Conservation (phyloP, 2,888 invertebrate species). For the Leptopterna dolabrata region DNA sequence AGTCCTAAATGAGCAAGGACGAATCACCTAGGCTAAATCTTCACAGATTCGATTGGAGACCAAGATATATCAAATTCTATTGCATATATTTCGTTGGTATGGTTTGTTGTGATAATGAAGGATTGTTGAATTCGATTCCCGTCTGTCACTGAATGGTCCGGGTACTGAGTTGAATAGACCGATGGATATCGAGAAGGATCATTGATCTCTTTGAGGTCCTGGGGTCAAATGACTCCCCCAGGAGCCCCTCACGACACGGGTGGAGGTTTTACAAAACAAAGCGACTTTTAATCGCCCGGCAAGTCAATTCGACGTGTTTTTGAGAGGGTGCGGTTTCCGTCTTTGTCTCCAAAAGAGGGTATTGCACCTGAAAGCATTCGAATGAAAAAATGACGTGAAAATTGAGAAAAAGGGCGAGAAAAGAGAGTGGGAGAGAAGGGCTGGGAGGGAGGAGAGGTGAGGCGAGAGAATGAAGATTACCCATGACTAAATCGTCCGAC, state of each 20-base stretch:
- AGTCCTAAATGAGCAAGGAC: no score
- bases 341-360: conserved; percentile 25
- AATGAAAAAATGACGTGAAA: conserved; percentile 48
- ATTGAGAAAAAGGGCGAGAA: conserved; percentile 43
- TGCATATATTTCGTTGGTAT: no score
- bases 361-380: conserved; percentile 44
- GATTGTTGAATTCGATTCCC: neutral
- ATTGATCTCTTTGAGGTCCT: neutral
- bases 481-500: conserved; percentile 30
- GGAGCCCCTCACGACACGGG: neutral
- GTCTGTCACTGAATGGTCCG: neutral
- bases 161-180: neutral
- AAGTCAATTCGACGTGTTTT: neutral
- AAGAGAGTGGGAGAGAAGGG: conserved; percentile 4
- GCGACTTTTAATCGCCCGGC: neutral
- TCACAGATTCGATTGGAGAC: no score
- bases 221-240: neutral
- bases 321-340: conserved; percentile 4
- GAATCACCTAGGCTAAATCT: no score
- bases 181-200: neutral
- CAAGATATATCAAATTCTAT: no score
- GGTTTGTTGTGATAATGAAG: no score
- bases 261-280: neutral
- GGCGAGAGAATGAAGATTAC: conserved; percentile 19
- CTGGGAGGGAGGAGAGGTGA: neutral